Percentiles rank a stretch among this genome's conserved stretches.
Conservation (phyloP, 1,140 invertebrate genomes). For the Teleogryllus occipitalis region DNA sequence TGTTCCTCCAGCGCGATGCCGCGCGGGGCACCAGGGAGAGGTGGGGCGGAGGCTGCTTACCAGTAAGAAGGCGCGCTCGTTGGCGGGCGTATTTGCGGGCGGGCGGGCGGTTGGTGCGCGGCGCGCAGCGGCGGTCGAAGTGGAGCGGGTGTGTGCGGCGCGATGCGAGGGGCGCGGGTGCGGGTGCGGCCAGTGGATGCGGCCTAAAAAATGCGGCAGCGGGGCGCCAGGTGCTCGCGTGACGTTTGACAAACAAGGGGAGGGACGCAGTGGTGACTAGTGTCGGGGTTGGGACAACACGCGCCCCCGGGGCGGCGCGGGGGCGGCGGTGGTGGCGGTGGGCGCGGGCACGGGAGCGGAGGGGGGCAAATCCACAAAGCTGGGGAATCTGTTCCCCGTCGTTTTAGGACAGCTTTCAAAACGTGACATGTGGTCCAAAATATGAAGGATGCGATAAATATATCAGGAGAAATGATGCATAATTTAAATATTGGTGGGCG, state of each 20-base stretch:
- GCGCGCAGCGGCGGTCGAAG: background rate
- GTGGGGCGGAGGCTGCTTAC: too few species aligned
- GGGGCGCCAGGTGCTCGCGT: conserved; percentile 16
- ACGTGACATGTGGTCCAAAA: conserved; percentile 13
- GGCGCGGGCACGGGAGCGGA: background rate
- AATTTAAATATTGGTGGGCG: background rate
- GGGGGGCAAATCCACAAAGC: conserved; percentile 15
- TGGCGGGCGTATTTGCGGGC: too few species aligned
- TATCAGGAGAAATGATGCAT: background rate
- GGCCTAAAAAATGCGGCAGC: conserved; percentile 18
- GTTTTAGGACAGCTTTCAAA: conserved; percentile 15
- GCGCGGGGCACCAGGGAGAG: too few species aligned
- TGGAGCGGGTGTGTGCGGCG: too few species aligned
- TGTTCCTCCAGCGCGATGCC: too few species aligned
- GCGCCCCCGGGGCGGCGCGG: background rate
- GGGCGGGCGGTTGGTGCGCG: background rate
- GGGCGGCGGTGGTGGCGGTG: background rate
- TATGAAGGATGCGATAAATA: conserved; percentile 5
- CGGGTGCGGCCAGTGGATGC: conserved; percentile 8
- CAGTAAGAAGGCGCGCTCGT: too few species aligned
- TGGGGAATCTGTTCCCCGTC: conserved; percentile 16
- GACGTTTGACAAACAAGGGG: conserved; percentile 22
- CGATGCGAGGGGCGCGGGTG: background rate
- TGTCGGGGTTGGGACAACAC: conserved; percentile 13
- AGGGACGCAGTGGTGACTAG: conserved; percentile 9